Evolutionary conservation across 2,797 vertebrate genomes (phyloP), one percentile per base, ranked within the genome.

Genomic region (Masticophis lateralis): DNA sequence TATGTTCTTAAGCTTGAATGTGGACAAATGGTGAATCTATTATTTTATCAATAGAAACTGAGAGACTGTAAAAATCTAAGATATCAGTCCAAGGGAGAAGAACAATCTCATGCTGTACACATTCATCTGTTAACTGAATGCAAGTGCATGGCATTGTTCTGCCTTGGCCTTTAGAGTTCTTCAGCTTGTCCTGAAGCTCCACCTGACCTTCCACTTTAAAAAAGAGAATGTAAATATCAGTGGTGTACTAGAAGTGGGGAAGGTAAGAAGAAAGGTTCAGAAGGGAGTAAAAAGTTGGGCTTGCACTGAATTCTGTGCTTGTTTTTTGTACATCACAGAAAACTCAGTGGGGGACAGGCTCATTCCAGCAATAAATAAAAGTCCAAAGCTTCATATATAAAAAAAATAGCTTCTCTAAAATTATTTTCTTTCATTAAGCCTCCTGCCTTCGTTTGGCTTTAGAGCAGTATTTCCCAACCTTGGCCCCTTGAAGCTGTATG

Each of bases 21-120:
- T 27, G 13, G 47, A 4, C 20, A n/a, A 61, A 86, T 43, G 14
- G 60, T 87, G 56, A 87, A 91, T 86, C 92, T 92, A 94, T 57
- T 61, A 32, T 92, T 86, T 93, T 28, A 57, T 37, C 16, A 92
- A 27, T 55, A 66, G 79, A 61, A 94, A 56, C 88, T 12, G 94
- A 91, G 0, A 0, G 47, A 88, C 83, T 95, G 90, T 2, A 91
- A 88, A 37, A 92, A 90, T 55, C 69, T 60, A 51, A 87, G 74
- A 93, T 90, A 14, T 79, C 69, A 92, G 28, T 2, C 20, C 7
- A 5, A 83, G 22, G 94, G 94, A 79, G 25, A 94, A 43, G 32
- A 79, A 59, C 6, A n/a, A 57, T 56, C 55, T 43, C 25, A 16
- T 28, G 16, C 55, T 60, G 20, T 13, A 59, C 14, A 47, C n/a